Percentiles rank a stretch among this genome's conserved stretches.
phyloP scores from a whole-genome alignment of 2,888 invertebrate genomes.

The Hirtodrosophila alboralis region DNA sequence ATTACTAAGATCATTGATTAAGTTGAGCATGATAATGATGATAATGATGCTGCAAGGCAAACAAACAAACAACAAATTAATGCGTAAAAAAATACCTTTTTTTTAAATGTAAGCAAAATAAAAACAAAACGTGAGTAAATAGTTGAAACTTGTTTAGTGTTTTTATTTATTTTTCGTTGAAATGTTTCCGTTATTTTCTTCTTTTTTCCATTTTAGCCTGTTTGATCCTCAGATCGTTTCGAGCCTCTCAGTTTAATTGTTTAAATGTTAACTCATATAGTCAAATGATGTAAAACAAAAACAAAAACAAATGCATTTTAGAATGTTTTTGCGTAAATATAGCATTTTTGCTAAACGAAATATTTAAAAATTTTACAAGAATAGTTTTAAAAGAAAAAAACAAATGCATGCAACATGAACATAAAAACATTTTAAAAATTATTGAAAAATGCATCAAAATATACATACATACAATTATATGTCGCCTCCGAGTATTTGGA shows the following conservation, averaged over 20 bases:
- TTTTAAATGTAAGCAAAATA: constrained; percentile 73
- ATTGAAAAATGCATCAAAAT: constrained; percentile 58
- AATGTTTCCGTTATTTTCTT: constrained; percentile 14
- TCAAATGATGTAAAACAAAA: constrained; percentile 57
- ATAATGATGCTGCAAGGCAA: constrained; percentile 53
- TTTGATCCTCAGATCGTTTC: constrained; percentile 41
- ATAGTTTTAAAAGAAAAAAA: constrained; percentile 57
- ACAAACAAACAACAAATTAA: constrained; percentile 62
- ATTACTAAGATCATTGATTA: constrained; percentile 76
- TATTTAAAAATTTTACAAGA: constrained; percentile 68
- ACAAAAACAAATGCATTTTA: constrained; percentile 72
- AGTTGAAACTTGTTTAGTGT: constrained; percentile 57
- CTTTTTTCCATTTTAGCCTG: constrained; percentile 39
- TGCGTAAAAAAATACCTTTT: constrained; percentile 59
- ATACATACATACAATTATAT: constrained; percentile 60
- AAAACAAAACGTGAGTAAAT: constrained; percentile 64
- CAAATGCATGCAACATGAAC: constrained; percentile 50
- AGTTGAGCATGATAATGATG: constrained; percentile 59
- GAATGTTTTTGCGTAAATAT: constrained; percentile 70
- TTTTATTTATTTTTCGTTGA: constrained; percentile 32
- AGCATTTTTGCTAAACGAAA: constrained; percentile 69
- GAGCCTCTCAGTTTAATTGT: constrained; percentile 42
- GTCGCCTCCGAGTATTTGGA: constrained; percentile 24
- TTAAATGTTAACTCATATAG: constrained; percentile 61
- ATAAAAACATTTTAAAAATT: constrained; percentile 58